A percentile compares a stretch with the other conserved stretches of the same genome.
Conservation (phyloP, 2,113 vertebrate genomes). For the Myotis lucifugus region DNA sequence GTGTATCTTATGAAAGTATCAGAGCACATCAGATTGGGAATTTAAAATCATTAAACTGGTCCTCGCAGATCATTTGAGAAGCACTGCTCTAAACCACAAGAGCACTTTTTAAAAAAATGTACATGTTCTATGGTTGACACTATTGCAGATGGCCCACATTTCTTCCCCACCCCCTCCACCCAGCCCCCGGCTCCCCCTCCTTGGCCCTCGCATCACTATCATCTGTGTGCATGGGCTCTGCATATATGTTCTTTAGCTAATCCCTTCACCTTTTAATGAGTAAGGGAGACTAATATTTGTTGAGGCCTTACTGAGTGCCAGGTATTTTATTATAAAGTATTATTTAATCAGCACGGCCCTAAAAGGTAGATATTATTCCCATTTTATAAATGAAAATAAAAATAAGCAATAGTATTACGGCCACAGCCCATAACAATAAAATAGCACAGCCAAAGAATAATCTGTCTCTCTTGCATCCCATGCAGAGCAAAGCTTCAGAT, state of each 20-base stretch:
- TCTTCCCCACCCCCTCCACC: neutral
- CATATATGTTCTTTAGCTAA: neutral
- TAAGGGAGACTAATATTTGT: neutral
- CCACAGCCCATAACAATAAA: neutral
- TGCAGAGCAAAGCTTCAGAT: neutral
- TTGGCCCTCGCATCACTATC: neutral
- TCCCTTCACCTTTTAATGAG: neutral
- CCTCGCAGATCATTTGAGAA: neutral
- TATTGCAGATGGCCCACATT: neutral
- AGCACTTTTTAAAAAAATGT: neutral
- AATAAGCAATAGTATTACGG: neutral
- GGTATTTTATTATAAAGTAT: neutral
- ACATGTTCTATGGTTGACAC: neutral
- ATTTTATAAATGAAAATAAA: neutral
- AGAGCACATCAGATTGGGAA: neutral
- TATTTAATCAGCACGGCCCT: neutral
- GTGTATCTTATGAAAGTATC: neutral
- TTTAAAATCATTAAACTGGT: neutral
- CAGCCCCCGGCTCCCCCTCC: neutral
- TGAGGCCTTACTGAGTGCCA: neutral
- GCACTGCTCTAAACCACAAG: neutral
- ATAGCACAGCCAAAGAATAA: neutral
- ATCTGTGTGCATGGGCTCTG: neutral
- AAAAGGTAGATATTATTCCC: neutral
- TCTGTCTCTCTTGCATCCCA: neutral